Evolutionary conservation across 2,888 invertebrate species (phyloP).

Genomic region (Phasia obesa): DNA sequence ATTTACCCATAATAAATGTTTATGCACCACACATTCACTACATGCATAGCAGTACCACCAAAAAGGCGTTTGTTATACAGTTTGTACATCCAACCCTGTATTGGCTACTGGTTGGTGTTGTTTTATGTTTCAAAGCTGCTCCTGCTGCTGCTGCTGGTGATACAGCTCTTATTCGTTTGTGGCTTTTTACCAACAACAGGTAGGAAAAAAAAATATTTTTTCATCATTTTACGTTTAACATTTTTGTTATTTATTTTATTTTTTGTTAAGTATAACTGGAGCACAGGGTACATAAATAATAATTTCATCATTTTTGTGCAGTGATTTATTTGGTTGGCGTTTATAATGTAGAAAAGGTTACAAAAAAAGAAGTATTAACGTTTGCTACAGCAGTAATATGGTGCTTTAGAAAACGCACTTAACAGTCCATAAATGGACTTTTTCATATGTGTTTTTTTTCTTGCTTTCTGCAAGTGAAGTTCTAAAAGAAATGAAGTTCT

Average conservation of each 20-base stretch:
- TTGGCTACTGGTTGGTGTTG: slow-evolving; percentile 69
- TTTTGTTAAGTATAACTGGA: slow-evolving; percentile 75
- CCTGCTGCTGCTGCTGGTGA: slow-evolving; percentile 47
- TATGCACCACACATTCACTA: neutral
- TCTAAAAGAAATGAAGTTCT: slow-evolving; percentile 21
- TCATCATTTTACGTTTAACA: slow-evolving; percentile 24
- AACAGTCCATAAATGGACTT: slow-evolving; percentile 65
- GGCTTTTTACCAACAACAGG: slow-evolving; percentile 60
- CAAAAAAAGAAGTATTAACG: neutral
- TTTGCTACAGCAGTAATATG: slow-evolving; percentile 54
- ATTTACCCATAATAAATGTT: slow-evolving; percentile 6
- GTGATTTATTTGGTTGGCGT: slow-evolving; percentile 79
- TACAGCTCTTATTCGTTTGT: slow-evolving; percentile 10
- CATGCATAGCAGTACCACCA: slow-evolving; percentile 28
- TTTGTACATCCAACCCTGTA: slow-evolving; percentile 68
- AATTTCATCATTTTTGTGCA: slow-evolving; percentile 79
- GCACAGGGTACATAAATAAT: slow-evolving; percentile 74
- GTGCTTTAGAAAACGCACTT: slow-evolving; percentile 65
- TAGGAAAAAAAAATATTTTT: slow-evolving; percentile 39
- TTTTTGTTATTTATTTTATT: slow-evolving; percentile 1
- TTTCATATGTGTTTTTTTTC: slow-evolving; percentile 36
- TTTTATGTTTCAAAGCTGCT: slow-evolving; percentile 51
- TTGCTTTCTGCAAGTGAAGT: neutral
- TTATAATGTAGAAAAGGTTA: slow-evolving; percentile 60
- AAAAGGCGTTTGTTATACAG: slow-evolving; percentile 67